Evolutionary conservation across 2,888 invertebrate genomes (phyloP), one percentile per base, ranked within the genome.

Genomic region (Gnatocerus cornutus): DNA sequence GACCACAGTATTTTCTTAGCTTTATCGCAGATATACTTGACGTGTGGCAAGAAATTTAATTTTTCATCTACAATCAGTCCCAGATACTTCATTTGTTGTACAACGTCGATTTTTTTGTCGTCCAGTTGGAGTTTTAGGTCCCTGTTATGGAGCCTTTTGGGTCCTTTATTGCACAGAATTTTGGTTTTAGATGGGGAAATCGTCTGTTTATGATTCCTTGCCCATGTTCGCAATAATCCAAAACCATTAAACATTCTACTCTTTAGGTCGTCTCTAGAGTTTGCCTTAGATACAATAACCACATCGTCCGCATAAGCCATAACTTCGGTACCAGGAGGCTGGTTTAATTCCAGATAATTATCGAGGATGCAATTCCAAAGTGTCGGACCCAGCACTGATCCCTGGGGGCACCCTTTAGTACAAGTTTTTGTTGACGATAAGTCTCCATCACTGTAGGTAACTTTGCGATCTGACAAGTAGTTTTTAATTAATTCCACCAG

Each of bases 401-500:
- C 50, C 9, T 50, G 50, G 1, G 50, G 50, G 13, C 50, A 50
- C 0, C 50, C 50, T 10, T 30, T 50, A 2, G 33, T 53, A 7
- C 13, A 53, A 8, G 0, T 3, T 12, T 53, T 53, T 0, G 7
- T 12, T n/a, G 9, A 8, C 1, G 10, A 7, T n/a, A 53, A 3
- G 6, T 14, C 14, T 1, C 30, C 12, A 7, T 33, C 1, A 3
- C 1, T 8, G 13, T 6, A 33, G 0, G 7, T 10, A 2, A 53
- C 33, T 5, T 6, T 2, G 13, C 53, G 2, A 29, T 69, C 58
- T 10, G 66, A 33, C 8, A 63, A 48, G 39, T 71, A 68, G 43
- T 46, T 73, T 33, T 45, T 52, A 1, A 71, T 16, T 8, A 46
- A 10, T n/a, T 12, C 33, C 10, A 68, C 50, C 0, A 68, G 14